Evolutionary conservation across 2,888 invertebrate genomes (phyloP).

Genomic region (Microctonus aethiopoides): DNA sequence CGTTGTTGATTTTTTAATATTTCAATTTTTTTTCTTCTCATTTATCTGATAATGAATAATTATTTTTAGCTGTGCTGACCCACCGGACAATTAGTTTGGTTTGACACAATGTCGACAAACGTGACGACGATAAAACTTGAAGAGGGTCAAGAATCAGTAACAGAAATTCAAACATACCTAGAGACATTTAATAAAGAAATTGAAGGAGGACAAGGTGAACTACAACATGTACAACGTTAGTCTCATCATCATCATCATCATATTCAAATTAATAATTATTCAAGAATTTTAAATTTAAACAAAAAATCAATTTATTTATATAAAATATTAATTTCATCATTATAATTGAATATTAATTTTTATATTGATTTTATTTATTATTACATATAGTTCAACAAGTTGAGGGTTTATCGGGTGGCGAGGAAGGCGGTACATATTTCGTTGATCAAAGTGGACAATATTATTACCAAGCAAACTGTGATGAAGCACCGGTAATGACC

Average conservation of each 20-base stretch:
- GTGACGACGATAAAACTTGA: slow-evolving; percentile 63
- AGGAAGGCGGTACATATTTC: slow-evolving; percentile 79
- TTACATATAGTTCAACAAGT: slow-evolving; percentile 63
- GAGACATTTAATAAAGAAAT: slow-evolving; percentile 87
- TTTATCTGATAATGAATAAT: neutral
- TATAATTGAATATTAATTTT: too few relatives aligned
- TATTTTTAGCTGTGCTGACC: neutral
- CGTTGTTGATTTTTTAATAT: too few relatives aligned
- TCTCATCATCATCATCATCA: too few relatives aligned
- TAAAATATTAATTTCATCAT: neutral
- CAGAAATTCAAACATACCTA: slow-evolving; percentile 83
- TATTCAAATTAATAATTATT: slow-evolving; percentile 12
- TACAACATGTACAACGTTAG: slow-evolving; percentile 65
- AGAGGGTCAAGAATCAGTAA: slow-evolving; percentile 70
- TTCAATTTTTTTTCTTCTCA: neutral
- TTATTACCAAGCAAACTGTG: slow-evolving; percentile 81
- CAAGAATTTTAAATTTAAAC: neutral
- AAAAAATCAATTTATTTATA: neutral
- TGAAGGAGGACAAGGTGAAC: slow-evolving; percentile 70
- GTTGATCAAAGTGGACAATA: slow-evolving; percentile 86
- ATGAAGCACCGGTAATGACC: slow-evolving; percentile 74
- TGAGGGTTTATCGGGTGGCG: slow-evolving; percentile 67
- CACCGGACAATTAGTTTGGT: neutral
- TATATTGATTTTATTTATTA: neutral
- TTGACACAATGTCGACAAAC: slow-evolving; percentile 58